Base-by-base conservation (phyloP, 2,797 vertebrate genomes). In the Toxotes lorentzi region DNA sequence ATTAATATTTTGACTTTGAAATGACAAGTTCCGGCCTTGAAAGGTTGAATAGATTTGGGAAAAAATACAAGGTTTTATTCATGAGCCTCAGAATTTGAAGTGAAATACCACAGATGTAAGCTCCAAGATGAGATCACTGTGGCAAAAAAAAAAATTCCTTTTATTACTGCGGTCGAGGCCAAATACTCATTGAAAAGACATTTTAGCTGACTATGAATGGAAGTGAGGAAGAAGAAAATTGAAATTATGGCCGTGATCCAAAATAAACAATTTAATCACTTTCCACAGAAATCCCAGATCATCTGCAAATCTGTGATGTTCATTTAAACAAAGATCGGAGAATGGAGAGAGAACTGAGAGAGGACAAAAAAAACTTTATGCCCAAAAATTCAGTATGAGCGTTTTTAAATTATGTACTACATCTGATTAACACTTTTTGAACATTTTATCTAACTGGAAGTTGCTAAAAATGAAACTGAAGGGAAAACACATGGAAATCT, bases 131-230 rank as follows among this genome's bases (percentile, higher is more conserved):
- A 57, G 32, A 63, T 71, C 34, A 40, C n/a, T 41, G 40, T 13
- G 51, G 23, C 11, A 17, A 51, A 58, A 45, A 35, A 70, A n/a
- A 30, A 30, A 30, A 30, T 34, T 58, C 21, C 21, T 43, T 53
- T 40, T 11, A 61, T 13, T 40, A 56, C 14, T 21, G 14, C 1
- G 1, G 53, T 40, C 21, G 47, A 24, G n/a, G 41, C 16, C 32
- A 47, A 58, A 69, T 13, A 48, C 27, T 69, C 34, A 69, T 45
- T 69, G 13, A 69, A 62, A 78, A 54, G 9, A 74, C 17, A 69
- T 77, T 24, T 50, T 3, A 51, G 1, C 7, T 0, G 3, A 48
- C 27, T 12, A 21, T 45, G 41, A 67, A 61, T 2, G 3, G 24
- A 72, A 4, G 50, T 3, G 8, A 17, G 43, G 11, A 35, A n/a